Conservation (phyloP, 2,888 invertebrate genomes). For the Philhelius pedissequus region DNA sequence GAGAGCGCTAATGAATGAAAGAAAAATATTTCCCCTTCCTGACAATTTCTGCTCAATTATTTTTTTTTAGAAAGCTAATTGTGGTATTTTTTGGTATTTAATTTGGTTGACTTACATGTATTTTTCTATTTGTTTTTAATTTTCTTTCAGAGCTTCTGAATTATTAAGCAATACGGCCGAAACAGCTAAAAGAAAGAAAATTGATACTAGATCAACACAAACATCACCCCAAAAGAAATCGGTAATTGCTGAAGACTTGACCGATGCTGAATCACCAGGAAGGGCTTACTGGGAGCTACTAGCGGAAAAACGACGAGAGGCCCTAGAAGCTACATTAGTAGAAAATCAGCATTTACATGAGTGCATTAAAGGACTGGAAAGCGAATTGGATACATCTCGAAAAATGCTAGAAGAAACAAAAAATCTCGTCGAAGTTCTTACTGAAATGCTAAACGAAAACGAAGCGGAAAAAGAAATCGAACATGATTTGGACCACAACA, state of each 20-base stretch:
- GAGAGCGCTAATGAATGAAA: no score
- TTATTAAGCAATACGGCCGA: constrained; percentile 72
- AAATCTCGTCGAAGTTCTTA: constrained; percentile 86
- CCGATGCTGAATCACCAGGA: constrained; percentile 84
- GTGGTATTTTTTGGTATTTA: no score
- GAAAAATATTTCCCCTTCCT: no score
- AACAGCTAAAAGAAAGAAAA: constrained; percentile 78
- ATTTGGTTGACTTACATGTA: no score
- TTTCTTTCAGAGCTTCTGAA: constrained; percentile 73
- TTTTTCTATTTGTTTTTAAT: background rate
- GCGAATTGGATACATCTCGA: constrained; percentile 84
- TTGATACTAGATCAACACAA: constrained; percentile 80
- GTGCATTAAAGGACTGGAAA: constrained; percentile 78
- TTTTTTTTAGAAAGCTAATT: no score
- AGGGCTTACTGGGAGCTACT: constrained; percentile 88
- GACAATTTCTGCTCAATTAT: no score
- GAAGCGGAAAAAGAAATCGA: constrained; percentile 79
- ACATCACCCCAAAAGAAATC: constrained; percentile 74
- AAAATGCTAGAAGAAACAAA: constrained; percentile 88
- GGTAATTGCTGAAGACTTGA: constrained; percentile 85
- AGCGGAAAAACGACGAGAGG: constrained; percentile 86
- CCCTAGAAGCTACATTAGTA: constrained; percentile 85
- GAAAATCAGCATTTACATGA: constrained; percentile 84
- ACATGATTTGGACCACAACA: constrained; percentile 1
- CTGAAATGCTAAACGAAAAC: constrained; percentile 84